Evolutionary conservation across 2,113 vertebrate genomes (phyloP).

Genomic region (Terrapene triunguis): DNA sequence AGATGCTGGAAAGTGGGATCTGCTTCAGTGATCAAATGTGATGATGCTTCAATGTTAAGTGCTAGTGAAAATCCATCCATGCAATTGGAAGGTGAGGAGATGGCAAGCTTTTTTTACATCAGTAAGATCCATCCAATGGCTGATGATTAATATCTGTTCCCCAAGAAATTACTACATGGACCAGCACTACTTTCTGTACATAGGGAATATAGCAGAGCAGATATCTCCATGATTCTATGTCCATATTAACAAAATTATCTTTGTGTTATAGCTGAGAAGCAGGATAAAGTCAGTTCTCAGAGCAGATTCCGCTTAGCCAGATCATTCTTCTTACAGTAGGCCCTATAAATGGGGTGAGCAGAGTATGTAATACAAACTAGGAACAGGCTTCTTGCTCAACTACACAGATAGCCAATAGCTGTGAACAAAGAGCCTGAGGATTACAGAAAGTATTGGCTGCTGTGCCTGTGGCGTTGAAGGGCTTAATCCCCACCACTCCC

Average conservation of each 20-base stretch:
- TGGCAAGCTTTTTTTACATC: conserved; percentile 45
- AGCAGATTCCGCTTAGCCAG: rapidly evolving
- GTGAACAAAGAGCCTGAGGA: neutral
- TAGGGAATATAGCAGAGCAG: conserved; percentile 15
- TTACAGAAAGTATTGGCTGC: neutral
- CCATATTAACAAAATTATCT: neutral
- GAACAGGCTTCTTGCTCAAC: neutral
- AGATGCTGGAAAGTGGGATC: conserved; percentile 10
- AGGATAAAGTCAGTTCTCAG: neutral
- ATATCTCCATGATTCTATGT: neutral
- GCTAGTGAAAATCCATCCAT: conserved; percentile 18
- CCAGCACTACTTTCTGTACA: neutral
- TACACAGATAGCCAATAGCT: neutral
- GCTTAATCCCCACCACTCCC: neutral
- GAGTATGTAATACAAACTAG: rapidly evolving
- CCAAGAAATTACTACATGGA: neutral
- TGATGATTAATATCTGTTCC: neutral
- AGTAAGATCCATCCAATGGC: neutral
- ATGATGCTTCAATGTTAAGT: conserved; percentile 43
- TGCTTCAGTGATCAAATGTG: neutral
- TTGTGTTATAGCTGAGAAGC: neutral
- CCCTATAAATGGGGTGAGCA: neutral
- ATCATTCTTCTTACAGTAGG: neutral
- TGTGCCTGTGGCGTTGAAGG: neutral
- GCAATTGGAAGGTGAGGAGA: conserved; percentile 37